phyloP scores from a whole-genome alignment of 2,797 vertebrate species.

The Sitta carolinensis region DNA sequence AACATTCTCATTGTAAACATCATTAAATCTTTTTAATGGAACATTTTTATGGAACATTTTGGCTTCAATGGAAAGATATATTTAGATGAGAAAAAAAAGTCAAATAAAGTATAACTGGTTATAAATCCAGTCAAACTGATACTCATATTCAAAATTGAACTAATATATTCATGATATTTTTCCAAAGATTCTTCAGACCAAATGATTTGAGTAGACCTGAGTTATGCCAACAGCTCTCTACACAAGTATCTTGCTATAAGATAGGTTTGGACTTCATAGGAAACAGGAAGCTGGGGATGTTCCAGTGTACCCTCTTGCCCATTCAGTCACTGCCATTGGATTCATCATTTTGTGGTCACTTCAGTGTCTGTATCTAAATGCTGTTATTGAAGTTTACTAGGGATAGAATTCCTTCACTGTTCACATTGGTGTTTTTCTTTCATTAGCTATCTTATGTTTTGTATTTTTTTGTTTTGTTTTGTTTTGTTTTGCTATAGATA shows the following conservation, averaged over 20 bases:
- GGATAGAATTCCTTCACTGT: not conserved
- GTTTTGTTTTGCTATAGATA: not conserved
- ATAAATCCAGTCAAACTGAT: not conserved
- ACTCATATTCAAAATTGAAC: not conserved
- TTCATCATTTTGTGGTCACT: not conserved
- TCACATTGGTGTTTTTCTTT: not conserved
- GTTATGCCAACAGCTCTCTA: not conserved
- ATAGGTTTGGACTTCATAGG: not conserved
- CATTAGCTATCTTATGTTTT: not conserved
- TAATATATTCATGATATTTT: not conserved
- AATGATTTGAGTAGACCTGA: not conserved
- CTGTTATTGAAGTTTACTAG: not conserved
- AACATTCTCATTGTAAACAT: slow-evolving; percentile 41
- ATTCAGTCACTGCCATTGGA: not conserved
- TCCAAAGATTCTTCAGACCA: not conserved
- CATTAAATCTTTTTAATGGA: not conserved
- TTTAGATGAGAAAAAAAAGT: slow-evolving; percentile 37
- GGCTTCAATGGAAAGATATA: slow-evolving; percentile 28
- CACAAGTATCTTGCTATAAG: not conserved
- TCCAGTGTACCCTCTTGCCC: not conserved
- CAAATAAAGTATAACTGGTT: not conserved
- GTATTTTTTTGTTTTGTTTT: no score
- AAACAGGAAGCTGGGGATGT: not conserved
- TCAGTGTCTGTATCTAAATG: not conserved
- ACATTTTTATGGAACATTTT: slow-evolving; percentile 47